phyloP scores from a whole-genome alignment of 2,888 invertebrate genomes.

The Cryptus viduatorius region DNA sequence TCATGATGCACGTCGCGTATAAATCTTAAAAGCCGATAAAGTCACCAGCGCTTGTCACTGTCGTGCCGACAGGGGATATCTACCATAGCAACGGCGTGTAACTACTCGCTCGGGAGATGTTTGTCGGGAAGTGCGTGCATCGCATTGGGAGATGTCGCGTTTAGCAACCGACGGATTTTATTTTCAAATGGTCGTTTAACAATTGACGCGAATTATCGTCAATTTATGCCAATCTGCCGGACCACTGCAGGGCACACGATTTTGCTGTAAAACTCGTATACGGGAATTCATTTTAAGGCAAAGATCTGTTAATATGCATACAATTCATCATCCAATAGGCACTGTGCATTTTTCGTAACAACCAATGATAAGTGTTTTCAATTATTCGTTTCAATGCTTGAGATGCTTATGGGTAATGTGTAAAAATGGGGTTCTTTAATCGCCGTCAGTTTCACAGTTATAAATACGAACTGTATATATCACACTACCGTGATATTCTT shows the following conservation, averaged over 20 bases:
- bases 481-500: background rate
- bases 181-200: slow-evolving; percentile 47
- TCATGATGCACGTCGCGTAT: slow-evolving; percentile 17
- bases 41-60: background rate
- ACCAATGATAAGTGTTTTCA: too few relatives aligned
- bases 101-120: background rate
- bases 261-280: background rate
- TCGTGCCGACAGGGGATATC: slow-evolving; percentile 22
- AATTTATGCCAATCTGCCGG: slow-evolving; percentile 78
- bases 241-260: slow-evolving; percentile 1
- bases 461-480: background rate
- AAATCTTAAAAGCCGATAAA: slow-evolving; percentile 39
- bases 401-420: too few relatives aligned
- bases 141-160: slow-evolving; percentile 25
- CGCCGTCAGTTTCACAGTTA: background rate
- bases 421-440: background rate
- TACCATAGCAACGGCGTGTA: slow-evolving; percentile 40
- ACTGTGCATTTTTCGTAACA: background rate
- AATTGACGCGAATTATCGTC: slow-evolving; percentile 78
- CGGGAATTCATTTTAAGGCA: background rate
- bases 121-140: background rate
- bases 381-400: too few relatives aligned
- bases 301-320: background rate
- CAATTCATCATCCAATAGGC: background rate
- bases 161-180: background rate